phyloP scores from a whole-genome alignment of 1,140 invertebrate genomes.

The Antheraea mylitta region DNA sequence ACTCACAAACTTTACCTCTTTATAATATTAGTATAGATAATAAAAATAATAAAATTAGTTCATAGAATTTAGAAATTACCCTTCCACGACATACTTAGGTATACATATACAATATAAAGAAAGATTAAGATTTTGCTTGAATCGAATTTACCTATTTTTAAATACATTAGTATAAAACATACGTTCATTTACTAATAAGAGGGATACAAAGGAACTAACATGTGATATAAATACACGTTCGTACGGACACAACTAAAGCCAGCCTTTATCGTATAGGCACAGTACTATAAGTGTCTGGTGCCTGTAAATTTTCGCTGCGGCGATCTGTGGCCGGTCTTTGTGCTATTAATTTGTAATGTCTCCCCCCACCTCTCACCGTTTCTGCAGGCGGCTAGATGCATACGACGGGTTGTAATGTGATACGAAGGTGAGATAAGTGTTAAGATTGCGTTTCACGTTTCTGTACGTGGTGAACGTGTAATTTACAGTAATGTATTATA shows the following conservation, averaged over 20 bases:
- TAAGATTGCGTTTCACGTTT: neutral
- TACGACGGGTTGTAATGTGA: constrained; percentile 9
- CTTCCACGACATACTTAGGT: too few species aligned
- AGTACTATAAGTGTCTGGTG: constrained; percentile 68
- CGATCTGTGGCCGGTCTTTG: constrained; percentile 76
- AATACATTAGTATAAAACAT: too few species aligned
- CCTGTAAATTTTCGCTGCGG: constrained; percentile 73
- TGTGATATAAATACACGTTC: neutral
- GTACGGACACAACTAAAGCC: constrained; percentile 6
- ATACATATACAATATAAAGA: too few species aligned
- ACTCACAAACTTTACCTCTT: too few species aligned
- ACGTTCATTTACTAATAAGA: too few species aligned
- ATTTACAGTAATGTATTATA: too few species aligned
- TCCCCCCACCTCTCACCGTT: constrained; percentile 33
- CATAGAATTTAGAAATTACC: too few species aligned
- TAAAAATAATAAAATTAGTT: too few species aligned
- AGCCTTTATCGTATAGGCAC: constrained; percentile 46
- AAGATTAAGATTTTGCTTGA: too few species aligned
- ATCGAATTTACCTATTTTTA: too few species aligned
- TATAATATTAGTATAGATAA: too few species aligned
- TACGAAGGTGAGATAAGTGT: neutral
- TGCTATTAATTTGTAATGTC: constrained; percentile 78
- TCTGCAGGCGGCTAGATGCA: constrained; percentile 46
- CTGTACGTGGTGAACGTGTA: neutral
- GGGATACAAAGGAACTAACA: neutral